Evolutionary conservation across 2,888 invertebrate species (phyloP).

Genomic region (Thecophora atra): DNA sequence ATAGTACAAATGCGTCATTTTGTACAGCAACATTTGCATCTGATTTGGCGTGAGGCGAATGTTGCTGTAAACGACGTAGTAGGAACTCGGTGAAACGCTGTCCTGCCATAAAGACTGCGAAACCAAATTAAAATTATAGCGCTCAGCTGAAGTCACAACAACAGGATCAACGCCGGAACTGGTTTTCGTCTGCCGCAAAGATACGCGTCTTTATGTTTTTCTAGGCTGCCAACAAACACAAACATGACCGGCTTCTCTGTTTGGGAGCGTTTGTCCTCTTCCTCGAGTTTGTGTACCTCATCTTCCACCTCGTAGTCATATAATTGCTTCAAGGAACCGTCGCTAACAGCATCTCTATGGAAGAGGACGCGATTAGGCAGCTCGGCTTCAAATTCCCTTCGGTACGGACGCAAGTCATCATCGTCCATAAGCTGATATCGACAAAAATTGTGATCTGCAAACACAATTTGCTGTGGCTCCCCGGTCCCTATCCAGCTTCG

Average conservation of each 20-base stretch:
- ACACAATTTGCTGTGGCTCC: conserved; percentile 74
- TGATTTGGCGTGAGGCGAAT: conserved; percentile 76
- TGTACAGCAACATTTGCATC: conserved; percentile 86
- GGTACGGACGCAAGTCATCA: conserved; percentile 61
- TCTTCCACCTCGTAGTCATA: conserved; percentile 78
- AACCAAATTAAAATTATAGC: conserved; percentile 91
- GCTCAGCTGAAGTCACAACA: conserved; percentile 81
- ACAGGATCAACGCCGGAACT: conserved; percentile 82
- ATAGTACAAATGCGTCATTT: conserved; percentile 89
- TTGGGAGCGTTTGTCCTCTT: conserved; percentile 68
- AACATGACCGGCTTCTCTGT: conserved; percentile 67
- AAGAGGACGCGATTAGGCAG: conserved; percentile 80
- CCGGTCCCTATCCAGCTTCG: conserved; percentile 71
- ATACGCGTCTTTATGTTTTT: conserved; percentile 86
- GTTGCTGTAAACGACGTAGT: conserved; percentile 84
- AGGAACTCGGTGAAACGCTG: conserved; percentile 89
- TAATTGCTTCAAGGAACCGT: conserved; percentile 86
- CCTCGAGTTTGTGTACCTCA: conserved; percentile 69
- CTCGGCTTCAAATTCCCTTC: conserved; percentile 53
- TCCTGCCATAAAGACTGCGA: conserved; percentile 89
- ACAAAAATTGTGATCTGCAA: conserved; percentile 65
- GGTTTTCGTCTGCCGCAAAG: conserved; percentile 75
- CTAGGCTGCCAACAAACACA: conserved; percentile 85
- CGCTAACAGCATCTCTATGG: conserved; percentile 93
- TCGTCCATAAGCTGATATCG: no score